Conservation (phyloP, 2,113 vertebrate genomes). For the Mirza zaza region DNA sequence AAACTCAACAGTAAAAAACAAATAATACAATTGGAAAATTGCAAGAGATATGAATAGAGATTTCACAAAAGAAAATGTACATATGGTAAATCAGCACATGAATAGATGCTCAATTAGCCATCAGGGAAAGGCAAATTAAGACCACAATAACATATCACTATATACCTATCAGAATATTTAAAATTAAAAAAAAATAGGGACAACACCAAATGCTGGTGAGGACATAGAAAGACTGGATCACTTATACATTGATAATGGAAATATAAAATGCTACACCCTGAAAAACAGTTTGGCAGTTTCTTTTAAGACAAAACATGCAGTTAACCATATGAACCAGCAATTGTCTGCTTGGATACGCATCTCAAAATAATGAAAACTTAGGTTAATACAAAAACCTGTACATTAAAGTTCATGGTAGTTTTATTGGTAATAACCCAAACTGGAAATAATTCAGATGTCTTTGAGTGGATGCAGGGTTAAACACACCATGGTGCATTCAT, state of each 20-base stretch:
- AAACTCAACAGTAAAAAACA: neutral
- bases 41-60: neutral
- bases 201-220: neutral
- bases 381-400: neutral
- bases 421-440: neutral
- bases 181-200: neutral
- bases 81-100: neutral
- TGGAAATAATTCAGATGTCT: neutral
- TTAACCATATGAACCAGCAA: neutral
- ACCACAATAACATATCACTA: neutral
- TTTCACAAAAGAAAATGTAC: neutral
- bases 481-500: neutral
- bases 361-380: neutral
- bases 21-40: neutral
- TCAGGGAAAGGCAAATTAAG: neutral
- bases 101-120: too few species aligned
- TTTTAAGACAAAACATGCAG: neutral
- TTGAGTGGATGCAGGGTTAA: neutral
- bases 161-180: neutral
- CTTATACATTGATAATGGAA: neutral
- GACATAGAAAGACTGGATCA: neutral
- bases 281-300: neutral
- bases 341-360: neutral
- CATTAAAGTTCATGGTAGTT: neutral
- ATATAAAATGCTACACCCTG: neutral